These are phyloP conservation scores for Rhizomys pruinosus DNA, from an alignment of 2,113 vertebrate genomes.

Conservation along the genomic window DNA sequence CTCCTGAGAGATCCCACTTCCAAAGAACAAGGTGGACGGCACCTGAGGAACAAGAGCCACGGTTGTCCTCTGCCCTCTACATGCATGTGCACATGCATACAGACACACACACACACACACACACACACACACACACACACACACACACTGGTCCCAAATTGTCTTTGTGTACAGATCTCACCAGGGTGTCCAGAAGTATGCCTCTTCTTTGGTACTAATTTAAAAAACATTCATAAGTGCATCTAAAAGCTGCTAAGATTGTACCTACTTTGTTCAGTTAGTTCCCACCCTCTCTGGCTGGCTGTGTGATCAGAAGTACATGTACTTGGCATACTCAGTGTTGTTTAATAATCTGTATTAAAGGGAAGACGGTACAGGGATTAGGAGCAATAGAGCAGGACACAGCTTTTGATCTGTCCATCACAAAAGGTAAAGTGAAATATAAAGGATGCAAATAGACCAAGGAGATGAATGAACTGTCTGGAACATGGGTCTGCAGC, in stretches of 20 bases:
- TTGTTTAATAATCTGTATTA: background rate
- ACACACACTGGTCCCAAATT: too few species aligned
- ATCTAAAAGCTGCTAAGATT: background rate
- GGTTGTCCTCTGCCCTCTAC: background rate
- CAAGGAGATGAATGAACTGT: background rate
- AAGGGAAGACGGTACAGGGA: background rate
- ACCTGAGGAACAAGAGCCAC: background rate
- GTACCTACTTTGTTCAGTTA: background rate
- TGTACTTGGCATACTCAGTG: background rate
- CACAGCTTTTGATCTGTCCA: background rate
- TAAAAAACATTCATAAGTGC: background rate
- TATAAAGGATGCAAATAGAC: background rate
- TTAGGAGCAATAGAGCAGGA: background rate
- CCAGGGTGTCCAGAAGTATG: accelerated
- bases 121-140: background rate
- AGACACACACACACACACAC: too few species aligned
- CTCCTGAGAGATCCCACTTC: too few species aligned
- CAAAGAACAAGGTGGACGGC: background rate
- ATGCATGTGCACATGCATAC: background rate
- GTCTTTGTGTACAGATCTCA: background rate
- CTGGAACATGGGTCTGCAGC: background rate
- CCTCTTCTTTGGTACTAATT: background rate
- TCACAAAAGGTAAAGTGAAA: background rate
- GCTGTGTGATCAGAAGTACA: background rate
- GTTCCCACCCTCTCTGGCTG: background rate